Conservation (phyloP, 2,797 vertebrate species). For the Lindbergichthys nudifrons region DNA sequence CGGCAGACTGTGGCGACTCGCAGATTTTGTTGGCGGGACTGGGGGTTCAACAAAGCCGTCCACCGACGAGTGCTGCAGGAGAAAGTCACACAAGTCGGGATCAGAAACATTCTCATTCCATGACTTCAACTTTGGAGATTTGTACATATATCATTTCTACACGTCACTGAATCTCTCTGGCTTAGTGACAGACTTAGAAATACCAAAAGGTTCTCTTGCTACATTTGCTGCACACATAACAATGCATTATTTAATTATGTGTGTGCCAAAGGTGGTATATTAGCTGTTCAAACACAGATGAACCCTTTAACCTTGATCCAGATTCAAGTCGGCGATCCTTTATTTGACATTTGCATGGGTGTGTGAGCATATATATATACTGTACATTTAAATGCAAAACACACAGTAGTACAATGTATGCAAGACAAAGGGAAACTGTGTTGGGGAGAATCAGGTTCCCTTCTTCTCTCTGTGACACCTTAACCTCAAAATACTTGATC, state of each 20-base stretch:
- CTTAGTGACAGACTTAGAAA: conserved; percentile 18
- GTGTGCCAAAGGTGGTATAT: conserved; percentile 46
- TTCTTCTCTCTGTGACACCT: conserved; percentile 36
- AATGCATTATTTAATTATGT: conserved; percentile 39
- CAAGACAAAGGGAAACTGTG: conserved; percentile 4
- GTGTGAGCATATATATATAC: background rate
- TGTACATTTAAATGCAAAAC: conserved; percentile 14
- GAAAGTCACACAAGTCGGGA: conserved; percentile 13
- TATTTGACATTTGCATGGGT: conserved; percentile 8
- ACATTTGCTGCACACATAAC: conserved; percentile 25
- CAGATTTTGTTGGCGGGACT: conserved; percentile 89
- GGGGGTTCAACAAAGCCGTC: conserved; percentile 91
- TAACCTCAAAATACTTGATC: conserved; percentile 51
- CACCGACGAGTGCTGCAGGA: conserved; percentile 90
- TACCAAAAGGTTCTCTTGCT: conserved; percentile 19
- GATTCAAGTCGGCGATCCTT: conserved; percentile 23
- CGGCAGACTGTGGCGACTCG: conserved; percentile 92
- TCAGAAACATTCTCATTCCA: conserved; percentile 42
- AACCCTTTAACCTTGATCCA: conserved; percentile 31
- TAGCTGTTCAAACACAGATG: conserved; percentile 47
- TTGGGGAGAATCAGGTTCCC: conserved; percentile 13
- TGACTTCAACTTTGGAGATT: conserved; percentile 6
- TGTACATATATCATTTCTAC: background rate
- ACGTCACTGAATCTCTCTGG: conserved; percentile 2
- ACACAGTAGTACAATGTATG: background rate